Evolutionary conservation across 1,140 invertebrate genomes (phyloP), one percentile per base, ranked within the genome.

Genomic region (Drosophila prosaltans): DNA sequence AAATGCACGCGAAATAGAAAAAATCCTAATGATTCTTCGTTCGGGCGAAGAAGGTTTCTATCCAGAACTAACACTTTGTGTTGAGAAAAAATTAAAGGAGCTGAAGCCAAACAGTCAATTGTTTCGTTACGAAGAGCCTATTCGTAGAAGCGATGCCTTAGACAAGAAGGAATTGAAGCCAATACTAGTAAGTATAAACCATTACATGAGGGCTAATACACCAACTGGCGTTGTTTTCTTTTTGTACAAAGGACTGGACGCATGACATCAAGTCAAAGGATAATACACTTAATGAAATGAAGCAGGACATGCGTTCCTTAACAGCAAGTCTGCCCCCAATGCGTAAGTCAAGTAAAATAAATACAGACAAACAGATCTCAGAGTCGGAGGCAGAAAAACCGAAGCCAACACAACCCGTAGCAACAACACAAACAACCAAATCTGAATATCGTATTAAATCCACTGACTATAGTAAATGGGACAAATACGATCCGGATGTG

Each of bases 41-140:
- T 95, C 95, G 39, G 95, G 95, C n/a, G 94, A 96, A 91, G 95
- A 96, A 92, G 95, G 95, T 1, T 86, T 90, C 66, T 96, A 93
- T 92, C 95, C 95, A 6, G 93, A 95, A 65, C 91, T 96, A 39
- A 91, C 92, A 0, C 92, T 90, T 40, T 93, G 90, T 73, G 93
- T 94, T 1, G 95, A 95, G 89, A 88, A 94, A 2, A 93, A 93
- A 63, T 82, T 96, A 4, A 72, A 76, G 2, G 55, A 62, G 48
- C 60, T 95, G 1, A 93, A 94, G 64, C 94, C 95, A 1, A 91
- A 92, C 0, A 95, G 94, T 82, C 91, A 84, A 69, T 68, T 94
- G 30, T 91, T 95, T 65, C 86, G 93, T 43, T 90, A 92, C 41
- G 89, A 92, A 63, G 92, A 93, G 54, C 92, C 93, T n/a, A 88